A percentile compares a stretch with the other conserved stretches of the same genome.
Conservation (phyloP, 1,140 invertebrate species). For the Heliconius himera region DNA sequence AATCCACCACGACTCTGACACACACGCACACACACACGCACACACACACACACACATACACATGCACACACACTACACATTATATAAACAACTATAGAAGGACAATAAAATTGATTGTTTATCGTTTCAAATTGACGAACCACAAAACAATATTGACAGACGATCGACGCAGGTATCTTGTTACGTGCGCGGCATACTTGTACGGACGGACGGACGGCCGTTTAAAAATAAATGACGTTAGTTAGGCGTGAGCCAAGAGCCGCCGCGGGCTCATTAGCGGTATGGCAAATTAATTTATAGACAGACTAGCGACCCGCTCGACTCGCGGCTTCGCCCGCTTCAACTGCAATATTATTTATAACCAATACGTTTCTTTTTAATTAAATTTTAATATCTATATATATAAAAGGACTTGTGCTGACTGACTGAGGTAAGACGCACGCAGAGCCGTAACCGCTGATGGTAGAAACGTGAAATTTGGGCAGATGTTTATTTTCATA, state of each 20-base stretch:
- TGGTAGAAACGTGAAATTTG: no score
- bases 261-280: slow-evolving; percentile 49
- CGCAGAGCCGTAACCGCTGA: no score
- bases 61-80: neutral
- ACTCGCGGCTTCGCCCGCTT: no score
- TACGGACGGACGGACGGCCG: slow-evolving; percentile 41
- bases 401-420: no score
- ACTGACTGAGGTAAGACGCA: no score
- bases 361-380: no score
- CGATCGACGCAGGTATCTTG: slow-evolving; percentile 31
- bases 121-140: neutral
- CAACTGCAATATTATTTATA: no score
- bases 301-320: neutral
- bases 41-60: neutral
- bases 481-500: no score
- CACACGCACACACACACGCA: neutral
- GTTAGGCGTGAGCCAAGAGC: slow-evolving; percentile 54
- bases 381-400: no score
- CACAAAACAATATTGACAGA: slow-evolving; percentile 26
- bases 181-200: slow-evolving; percentile 26
- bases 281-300: slow-evolving; percentile 51
- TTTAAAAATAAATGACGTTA: slow-evolving; percentile 64
- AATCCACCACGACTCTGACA: neutral
- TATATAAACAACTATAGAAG: neutral
- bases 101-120: neutral